A percentile compares a stretch with the other conserved stretches of the same genome.
Conservation (phyloP, 2,113 vertebrate species). For the Strigops habroptila region DNA sequence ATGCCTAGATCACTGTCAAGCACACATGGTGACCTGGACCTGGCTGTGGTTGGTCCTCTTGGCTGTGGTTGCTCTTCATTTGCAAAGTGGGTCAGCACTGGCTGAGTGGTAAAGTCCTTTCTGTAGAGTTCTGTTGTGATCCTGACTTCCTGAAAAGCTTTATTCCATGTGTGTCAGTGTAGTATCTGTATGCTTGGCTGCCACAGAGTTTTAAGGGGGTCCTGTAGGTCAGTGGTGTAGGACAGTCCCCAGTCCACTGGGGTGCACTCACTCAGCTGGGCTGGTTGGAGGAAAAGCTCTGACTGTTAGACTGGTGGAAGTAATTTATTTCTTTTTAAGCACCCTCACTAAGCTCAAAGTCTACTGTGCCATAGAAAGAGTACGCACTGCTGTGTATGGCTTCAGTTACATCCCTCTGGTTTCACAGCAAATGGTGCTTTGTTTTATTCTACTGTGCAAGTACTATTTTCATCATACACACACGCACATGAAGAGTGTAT, state of each 20-base stretch:
- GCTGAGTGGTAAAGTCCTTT: background rate
- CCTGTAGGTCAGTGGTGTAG: background rate
- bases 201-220: background rate
- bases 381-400: rapidly evolving
- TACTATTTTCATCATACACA: background rate
- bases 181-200: background rate
- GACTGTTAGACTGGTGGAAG: background rate
- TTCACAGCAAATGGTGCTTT: background rate
- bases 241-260: rapidly evolving
- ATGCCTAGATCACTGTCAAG: background rate
- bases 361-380: background rate
- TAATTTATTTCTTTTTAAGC: background rate
- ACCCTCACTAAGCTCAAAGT: background rate
- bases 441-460: background rate
- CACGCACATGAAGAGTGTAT: background rate
- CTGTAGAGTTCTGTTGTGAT: background rate
- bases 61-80: background rate
- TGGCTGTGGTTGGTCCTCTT: rapidly evolving
- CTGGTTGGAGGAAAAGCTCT: background rate
- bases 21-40: background rate
- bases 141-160: background rate
- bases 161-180: background rate
- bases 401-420: background rate
- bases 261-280: background rate
- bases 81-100: background rate